Evolutionary conservation across 2,888 invertebrate genomes (phyloP).

Genomic region (Zhuqinia jingwanae): DNA sequence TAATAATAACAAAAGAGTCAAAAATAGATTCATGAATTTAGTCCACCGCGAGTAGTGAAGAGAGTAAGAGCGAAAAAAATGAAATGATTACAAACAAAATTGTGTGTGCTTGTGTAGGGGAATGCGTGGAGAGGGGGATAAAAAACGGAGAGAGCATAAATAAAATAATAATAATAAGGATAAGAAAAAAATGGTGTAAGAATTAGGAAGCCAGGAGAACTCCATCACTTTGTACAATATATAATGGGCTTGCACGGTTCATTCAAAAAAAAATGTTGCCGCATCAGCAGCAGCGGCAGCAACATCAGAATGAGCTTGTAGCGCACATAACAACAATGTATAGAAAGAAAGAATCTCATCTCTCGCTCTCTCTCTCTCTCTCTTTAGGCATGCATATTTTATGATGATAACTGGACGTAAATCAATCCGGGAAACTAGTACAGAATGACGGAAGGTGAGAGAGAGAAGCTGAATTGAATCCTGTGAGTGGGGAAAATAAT

Average conservation of each 20-base stretch:
- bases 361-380: slow-evolving; percentile 17
- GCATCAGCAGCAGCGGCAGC: too few species aligned
- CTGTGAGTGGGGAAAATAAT: neutral
- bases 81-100: neutral
- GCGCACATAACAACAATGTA: slow-evolving; percentile 17
- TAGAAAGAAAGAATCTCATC: slow-evolving; percentile 39
- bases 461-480: slow-evolving; percentile 28
- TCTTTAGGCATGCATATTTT: slow-evolving; percentile 24
- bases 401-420: slow-evolving; percentile 52
- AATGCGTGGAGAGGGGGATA: neutral
- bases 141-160: neutral
- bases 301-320: too few species aligned
- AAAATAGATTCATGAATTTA: slow-evolving; percentile 41
- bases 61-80: slow-evolving; percentile 15
- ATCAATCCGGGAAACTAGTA: slow-evolving; percentile 53
- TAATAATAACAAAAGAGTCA: slow-evolving; percentile 21
- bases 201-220: slow-evolving; percentile 49
- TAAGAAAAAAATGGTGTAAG: slow-evolving; percentile 18
- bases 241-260: slow-evolving; percentile 36
- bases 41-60: neutral
- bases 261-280: slow-evolving; percentile 36
- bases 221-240: slow-evolving; percentile 39
- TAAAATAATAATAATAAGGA: neutral
- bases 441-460: slow-evolving; percentile 40
- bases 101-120: neutral